Conservation (phyloP, 2,113 vertebrate species). For the Hylia prasina region DNA sequence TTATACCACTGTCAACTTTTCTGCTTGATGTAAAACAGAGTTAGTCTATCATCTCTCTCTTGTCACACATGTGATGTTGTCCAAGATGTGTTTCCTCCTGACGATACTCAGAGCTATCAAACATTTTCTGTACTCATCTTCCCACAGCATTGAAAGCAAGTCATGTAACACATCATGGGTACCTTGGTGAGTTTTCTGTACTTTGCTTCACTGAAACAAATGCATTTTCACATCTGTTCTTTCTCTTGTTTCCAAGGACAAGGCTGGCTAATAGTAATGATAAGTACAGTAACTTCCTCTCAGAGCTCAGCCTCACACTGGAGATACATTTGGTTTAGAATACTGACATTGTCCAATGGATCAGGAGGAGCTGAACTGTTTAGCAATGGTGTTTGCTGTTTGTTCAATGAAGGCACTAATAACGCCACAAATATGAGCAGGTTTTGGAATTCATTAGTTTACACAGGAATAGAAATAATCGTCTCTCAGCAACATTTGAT, state of each 20-base stretch:
- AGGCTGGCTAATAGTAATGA: not conserved
- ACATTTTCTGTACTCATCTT: not conserved
- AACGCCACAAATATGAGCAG: not conserved
- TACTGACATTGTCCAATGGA: not conserved
- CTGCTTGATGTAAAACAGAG: not conserved
- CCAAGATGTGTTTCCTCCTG: not conserved
- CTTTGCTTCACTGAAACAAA: not conserved
- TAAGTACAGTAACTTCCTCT: not conserved
- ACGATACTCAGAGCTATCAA: not conserved
- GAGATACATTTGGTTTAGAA: not conserved
- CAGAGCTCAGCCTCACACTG: not conserved
- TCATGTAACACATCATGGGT: not conserved
- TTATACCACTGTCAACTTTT: not conserved
- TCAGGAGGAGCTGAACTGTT: not conserved
- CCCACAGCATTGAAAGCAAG: not conserved
- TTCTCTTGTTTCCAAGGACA: not conserved
- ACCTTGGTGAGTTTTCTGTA: not conserved
- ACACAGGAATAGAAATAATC: not conserved
- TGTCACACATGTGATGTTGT: not conserved
- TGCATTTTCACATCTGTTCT: not conserved
- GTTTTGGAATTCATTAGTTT: conserved; percentile 8
- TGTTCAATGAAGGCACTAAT: not conserved
- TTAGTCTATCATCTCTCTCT: not conserved
- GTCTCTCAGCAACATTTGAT: not conserved
- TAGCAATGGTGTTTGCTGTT: not conserved